Conservation (phyloP, 2,888 invertebrate genomes). For the Microctonus hyperodae region DNA sequence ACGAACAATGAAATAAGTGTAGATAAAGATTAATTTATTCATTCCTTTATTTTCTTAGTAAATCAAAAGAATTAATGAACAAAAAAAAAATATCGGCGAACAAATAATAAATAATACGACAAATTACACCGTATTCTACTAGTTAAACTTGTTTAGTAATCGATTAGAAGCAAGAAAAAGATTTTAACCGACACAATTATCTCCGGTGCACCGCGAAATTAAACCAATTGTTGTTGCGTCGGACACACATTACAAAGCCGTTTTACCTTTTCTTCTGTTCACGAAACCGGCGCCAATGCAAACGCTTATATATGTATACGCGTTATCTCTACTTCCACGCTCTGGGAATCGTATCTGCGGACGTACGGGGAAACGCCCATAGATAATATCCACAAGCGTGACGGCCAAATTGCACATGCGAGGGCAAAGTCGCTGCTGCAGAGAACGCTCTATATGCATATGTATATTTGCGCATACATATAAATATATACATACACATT, state of each 20-base stretch:
- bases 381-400: conserved; percentile 42
- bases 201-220: conserved; percentile 33
- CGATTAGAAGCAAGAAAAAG: conserved; percentile 6
- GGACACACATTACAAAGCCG: conserved; percentile 7
- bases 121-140: not conserved
- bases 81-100: not conserved
- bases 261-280: conserved; percentile 21
- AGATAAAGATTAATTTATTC: too few species aligned
- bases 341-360: conserved; percentile 28
- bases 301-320: conserved; percentile 12
- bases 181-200: conserved; percentile 25
- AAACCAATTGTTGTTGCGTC: conserved; percentile 33
- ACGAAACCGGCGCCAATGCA: not conserved
- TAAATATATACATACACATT: not conserved
- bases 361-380: conserved; percentile 35
- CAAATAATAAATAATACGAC: not conserved
- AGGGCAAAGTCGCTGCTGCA: conserved; percentile 15
- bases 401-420: conserved; percentile 40
- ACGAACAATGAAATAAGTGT: too few species aligned
- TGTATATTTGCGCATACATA: not conserved
- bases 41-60: too few species aligned
- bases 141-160: conserved; percentile 11
- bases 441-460: conserved; percentile 5
- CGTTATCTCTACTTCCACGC: conserved; percentile 30
- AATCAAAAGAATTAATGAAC: not conserved